Conservation (phyloP, 2,888 invertebrate genomes). For the Hirtodrosophila trivittata region DNA sequence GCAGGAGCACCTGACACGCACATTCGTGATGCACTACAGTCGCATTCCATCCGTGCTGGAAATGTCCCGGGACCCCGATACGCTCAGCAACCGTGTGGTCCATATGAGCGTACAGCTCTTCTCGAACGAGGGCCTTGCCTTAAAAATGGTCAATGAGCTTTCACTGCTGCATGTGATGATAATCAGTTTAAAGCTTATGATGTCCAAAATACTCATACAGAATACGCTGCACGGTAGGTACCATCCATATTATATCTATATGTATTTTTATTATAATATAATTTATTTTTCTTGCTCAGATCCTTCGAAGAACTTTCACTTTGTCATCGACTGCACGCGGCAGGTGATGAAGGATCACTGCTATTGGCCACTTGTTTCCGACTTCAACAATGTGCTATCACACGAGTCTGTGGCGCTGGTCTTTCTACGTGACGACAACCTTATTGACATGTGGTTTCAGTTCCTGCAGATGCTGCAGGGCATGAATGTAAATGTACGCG, state of each 20-base stretch:
- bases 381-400: conserved; percentile 97
- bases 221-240: conserved; percentile 92
- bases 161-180: conserved; percentile 97
- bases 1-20: conserved; percentile 95
- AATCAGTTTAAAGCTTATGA: conserved; percentile 95
- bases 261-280: not conserved
- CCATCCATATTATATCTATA: too few species aligned
- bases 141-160: conserved; percentile 95
- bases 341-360: conserved; percentile 98
- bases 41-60: conserved; percentile 96
- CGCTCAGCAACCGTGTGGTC: conserved; percentile 96
- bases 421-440: conserved; percentile 93
- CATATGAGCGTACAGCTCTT: conserved; percentile 99
- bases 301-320: conserved; percentile 91
- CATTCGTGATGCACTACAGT: conserved; percentile 98
- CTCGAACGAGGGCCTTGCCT: conserved; percentile 95
- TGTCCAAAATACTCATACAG: conserved; percentile 94
- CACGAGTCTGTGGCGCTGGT: conserved; percentile 95
- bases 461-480: conserved; percentile 98
- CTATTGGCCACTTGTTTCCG: conserved; percentile 98
- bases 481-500: conserved; percentile 98
- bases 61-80: conserved; percentile 93
- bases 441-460: conserved; percentile 98
- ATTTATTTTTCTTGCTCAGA: conserved; percentile 84
- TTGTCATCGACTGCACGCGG: conserved; percentile 95